These are phyloP conservation scores for Batillaria attramentaria DNA, from an alignment of 1,140 invertebrate species.

Conservation along the genomic window DNA sequence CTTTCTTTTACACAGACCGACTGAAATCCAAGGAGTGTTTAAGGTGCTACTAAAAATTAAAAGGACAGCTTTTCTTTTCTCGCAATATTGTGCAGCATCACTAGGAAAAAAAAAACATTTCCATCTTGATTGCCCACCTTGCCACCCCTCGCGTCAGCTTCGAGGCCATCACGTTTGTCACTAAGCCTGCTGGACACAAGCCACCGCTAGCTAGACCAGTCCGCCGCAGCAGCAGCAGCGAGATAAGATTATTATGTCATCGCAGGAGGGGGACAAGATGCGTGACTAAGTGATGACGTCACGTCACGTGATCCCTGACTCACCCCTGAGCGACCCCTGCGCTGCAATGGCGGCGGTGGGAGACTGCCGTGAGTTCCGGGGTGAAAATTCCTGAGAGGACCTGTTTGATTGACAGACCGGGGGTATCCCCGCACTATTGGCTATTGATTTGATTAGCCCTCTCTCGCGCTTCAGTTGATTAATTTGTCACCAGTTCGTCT, in stretches of 20 bases:
- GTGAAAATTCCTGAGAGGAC: neutral
- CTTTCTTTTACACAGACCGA: too few relatives aligned
- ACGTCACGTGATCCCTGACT: constrained; percentile 7
- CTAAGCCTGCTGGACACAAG: too few relatives aligned
- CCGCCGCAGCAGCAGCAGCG: too few relatives aligned
- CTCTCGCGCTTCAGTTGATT: neutral
- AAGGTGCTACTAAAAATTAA: too few relatives aligned
- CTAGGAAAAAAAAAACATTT: too few relatives aligned
- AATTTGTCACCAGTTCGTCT: constrained; percentile 2
- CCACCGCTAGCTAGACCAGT: too few relatives aligned
- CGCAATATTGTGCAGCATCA: too few relatives aligned
- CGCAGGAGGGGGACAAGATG: neutral
- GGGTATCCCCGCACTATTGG: constrained; percentile 15
- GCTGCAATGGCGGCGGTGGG: neutral
- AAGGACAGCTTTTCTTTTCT: too few relatives aligned
- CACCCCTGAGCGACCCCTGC: constrained; percentile 1
- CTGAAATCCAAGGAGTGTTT: too few relatives aligned
- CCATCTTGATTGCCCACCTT: too few relatives aligned
- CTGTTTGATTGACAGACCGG: constrained; percentile 1
- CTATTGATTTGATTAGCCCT: constrained; percentile 8
- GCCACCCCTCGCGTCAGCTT: too few relatives aligned
- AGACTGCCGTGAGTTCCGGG: neutral
- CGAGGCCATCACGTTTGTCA: too few relatives aligned
- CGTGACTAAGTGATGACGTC: constrained; percentile 16
- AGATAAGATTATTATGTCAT: constrained; percentile 18